Conservation (phyloP, 2,113 vertebrate genomes). For the human (Homo sapiens) region DNA sequence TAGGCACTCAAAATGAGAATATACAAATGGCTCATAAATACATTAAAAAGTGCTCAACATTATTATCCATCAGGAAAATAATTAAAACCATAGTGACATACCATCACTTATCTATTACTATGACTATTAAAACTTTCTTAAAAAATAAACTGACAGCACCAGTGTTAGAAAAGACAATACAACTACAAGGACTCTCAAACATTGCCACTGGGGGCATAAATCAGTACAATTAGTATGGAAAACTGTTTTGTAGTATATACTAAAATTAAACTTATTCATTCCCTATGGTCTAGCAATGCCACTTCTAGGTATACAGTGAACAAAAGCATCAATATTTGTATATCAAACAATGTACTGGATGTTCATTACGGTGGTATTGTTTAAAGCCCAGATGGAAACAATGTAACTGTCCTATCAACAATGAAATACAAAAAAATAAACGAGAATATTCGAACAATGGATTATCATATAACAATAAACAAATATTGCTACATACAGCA, state of each 20-base stretch:
- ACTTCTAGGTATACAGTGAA: background rate
- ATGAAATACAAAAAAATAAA: background rate
- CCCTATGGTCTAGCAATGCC: background rate
- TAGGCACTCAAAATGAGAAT: background rate
- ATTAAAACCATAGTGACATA: background rate
- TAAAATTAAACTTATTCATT: background rate
- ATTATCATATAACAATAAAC: background rate
- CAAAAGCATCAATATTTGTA: background rate
- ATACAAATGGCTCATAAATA: background rate
- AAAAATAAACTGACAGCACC: background rate
- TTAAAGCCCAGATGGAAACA: background rate
- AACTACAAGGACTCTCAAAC: background rate
- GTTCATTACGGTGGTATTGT: background rate
- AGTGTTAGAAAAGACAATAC: background rate
- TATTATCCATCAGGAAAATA: background rate
- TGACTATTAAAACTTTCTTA: background rate
- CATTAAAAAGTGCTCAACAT: background rate
- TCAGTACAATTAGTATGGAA: background rate
- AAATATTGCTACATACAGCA: background rate
- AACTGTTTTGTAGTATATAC: background rate
- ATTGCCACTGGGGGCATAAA: background rate
- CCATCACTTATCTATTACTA: background rate
- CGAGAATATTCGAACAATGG: background rate
- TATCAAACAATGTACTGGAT: background rate
- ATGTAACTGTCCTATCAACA: background rate